Percentiles rank a stretch among this genome's conserved stretches.
Evolutionary conservation across 2,113 vertebrate genomes (phyloP).

Genomic region (Antidorcas marsupialis): DNA sequence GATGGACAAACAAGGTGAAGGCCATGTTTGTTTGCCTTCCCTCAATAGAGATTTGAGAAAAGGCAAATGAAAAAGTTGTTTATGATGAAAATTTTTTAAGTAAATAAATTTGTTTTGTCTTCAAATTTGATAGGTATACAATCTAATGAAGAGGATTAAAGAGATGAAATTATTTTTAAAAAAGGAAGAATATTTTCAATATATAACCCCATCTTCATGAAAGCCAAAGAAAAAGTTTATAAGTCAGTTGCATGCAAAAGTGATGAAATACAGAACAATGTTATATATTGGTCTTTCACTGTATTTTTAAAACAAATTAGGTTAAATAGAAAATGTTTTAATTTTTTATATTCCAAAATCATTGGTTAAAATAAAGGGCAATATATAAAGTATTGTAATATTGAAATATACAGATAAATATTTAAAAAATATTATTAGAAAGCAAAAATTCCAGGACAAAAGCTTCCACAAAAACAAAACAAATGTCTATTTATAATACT

Average conservation of each 20-base stretch:
- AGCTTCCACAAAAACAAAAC: not conserved
- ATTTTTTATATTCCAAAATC: not conserved
- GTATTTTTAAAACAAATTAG: not conserved
- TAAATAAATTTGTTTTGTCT: not conserved
- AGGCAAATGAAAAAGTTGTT: conserved; percentile 38
- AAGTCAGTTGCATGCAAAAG: not conserved
- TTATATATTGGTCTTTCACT: not conserved
- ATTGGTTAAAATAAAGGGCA: not conserved
- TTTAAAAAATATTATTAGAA: not conserved
- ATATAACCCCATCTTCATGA: conserved; percentile 18
- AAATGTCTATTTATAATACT: not conserved
- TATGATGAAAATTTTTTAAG: conserved; percentile 19
- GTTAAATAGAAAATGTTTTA: not conserved
- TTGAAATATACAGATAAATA: not conserved
- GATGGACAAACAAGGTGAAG: conserved; percentile 47
- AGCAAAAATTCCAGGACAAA: not conserved
- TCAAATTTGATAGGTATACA: not conserved
- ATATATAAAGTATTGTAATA: not conserved
- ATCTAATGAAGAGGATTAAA: not conserved
- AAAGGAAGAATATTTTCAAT: not conserved
- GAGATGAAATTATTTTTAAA: conserved; percentile 2
- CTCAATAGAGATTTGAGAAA: conserved; percentile 55
- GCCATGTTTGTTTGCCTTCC: conserved; percentile 53
- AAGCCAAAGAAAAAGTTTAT: conserved; percentile 28
- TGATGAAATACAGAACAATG: not conserved